A percentile compares a stretch with the other conserved stretches of the same genome.
Conservation (phyloP, 2,888 invertebrate species). For the Drosophila monieri region DNA sequence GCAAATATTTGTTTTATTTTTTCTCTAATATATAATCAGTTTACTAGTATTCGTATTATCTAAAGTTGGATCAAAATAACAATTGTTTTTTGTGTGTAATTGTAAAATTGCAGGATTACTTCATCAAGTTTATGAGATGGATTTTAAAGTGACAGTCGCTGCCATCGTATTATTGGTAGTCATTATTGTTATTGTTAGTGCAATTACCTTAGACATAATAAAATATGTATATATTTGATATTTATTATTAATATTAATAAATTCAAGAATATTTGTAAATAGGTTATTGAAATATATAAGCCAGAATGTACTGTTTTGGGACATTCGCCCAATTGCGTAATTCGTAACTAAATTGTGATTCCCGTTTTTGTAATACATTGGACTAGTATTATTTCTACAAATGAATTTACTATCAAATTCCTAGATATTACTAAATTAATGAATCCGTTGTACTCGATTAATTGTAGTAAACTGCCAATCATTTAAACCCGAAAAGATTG, state of each 20-base stretch:
- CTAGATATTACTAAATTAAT: slow-evolving; percentile 18
- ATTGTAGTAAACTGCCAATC: slow-evolving; percentile 33
- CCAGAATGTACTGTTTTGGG: slow-evolving; percentile 28
- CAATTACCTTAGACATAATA: slow-evolving; percentile 71
- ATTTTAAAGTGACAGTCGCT: slow-evolving; percentile 83
- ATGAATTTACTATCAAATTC: slow-evolving; percentile 11
- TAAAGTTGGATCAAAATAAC: slow-evolving; percentile 10
- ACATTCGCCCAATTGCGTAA: slow-evolving; percentile 30
- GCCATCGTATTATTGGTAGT: slow-evolving; percentile 80
- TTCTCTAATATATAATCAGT: slow-evolving; percentile 9
- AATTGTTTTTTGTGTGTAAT: slow-evolving; percentile 57
- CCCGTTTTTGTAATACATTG: slow-evolving; percentile 33
- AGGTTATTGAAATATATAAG: slow-evolving; percentile 30
- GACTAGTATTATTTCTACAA: slow-evolving; percentile 20
- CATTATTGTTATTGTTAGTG: slow-evolving; percentile 72
- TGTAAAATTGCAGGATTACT: slow-evolving; percentile 83
- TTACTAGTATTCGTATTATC: slow-evolving; percentile 2
- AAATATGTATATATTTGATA: slow-evolving; percentile 58
- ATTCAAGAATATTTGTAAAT: slow-evolving; percentile 38
- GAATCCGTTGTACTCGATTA: slow-evolving; percentile 29
- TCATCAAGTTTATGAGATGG: slow-evolving; percentile 84
- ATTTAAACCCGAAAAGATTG: slow-evolving; percentile 16
- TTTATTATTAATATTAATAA: slow-evolving; percentile 34
- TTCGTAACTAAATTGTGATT: slow-evolving; percentile 41
- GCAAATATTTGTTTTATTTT: slow-evolving; percentile 8